Conservation (phyloP, 2,888 invertebrate genomes). For the Rhorus exstirpatorius region DNA sequence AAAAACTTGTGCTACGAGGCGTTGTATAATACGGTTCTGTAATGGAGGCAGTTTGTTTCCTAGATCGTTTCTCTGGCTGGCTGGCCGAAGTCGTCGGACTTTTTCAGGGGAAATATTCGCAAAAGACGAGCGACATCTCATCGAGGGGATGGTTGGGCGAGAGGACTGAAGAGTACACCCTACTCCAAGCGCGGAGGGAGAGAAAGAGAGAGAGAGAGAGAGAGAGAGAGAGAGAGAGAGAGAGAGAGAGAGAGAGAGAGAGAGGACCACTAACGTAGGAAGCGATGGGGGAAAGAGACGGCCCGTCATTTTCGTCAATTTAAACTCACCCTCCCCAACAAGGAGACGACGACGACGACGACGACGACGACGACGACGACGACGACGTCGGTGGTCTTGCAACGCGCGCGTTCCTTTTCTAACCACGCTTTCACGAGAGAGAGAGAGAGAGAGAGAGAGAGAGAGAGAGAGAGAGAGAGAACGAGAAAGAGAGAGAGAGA, state of each 20-base stretch:
- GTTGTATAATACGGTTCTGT: slow-evolving; percentile 56
- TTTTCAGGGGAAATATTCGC: slow-evolving; percentile 67
- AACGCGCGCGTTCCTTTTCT: slow-evolving; percentile 64
- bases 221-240: slow-evolving; percentile 37
- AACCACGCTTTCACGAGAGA: slow-evolving; percentile 58
- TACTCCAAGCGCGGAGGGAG: slow-evolving; percentile 49
- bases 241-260: slow-evolving; percentile 28
- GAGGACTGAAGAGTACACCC: slow-evolving; percentile 30
- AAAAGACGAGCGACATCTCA: slow-evolving; percentile 65
- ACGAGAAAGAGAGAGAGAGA: neutral
- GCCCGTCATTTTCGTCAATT: slow-evolving; percentile 85
- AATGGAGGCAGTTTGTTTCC: slow-evolving; percentile 64
- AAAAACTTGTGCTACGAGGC: slow-evolving; percentile 19
- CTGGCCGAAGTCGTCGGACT: slow-evolving; percentile 65
- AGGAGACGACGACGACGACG: slow-evolving; percentile 42
- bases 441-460: neutral
- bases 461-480: slow-evolving; percentile 12
- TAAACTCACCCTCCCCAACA: slow-evolving; percentile 74
- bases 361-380: slow-evolving; percentile 50
- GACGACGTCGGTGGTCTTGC: slow-evolving; percentile 67
- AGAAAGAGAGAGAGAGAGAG: slow-evolving; percentile 46
- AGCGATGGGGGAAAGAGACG: slow-evolving; percentile 35
- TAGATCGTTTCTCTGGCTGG: slow-evolving; percentile 68
- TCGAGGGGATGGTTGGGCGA: slow-evolving; percentile 22
- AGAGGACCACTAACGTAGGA: slow-evolving; percentile 39